Base-by-base conservation (phyloP, 2,797 vertebrate genomes). In the Helarctos malayanus region DNA sequence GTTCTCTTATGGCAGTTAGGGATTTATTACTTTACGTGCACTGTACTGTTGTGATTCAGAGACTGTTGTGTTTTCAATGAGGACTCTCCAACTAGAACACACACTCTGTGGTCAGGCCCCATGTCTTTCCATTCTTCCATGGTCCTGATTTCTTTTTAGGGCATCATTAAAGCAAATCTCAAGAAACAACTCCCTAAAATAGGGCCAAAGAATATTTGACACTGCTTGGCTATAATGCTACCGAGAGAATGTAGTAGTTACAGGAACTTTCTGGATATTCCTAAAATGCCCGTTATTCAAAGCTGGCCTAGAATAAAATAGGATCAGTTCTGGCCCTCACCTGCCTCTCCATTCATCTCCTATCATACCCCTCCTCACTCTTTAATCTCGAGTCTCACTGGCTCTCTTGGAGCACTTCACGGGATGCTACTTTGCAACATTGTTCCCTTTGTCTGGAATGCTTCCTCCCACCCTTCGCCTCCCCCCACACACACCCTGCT, bases 31-130 rank as follows among this genome's bases (percentile, higher is more conserved):
- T 94, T 94, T 91, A 41, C 73, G 19, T 75, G 14, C 27, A 35
- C 41, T 49, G 12, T 73, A 45, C 65, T 78, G 47, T 63, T 82
- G 63, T 89, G 79, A 91, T 75, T 95, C 61, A 97, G 84, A 92
- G 69, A 85, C 38, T 49, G 38, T 61, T 91, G 56, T 57, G 76
- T 88, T 92, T 78, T 65, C 75, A 65, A 59, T 23, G 47, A 47
- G 56, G 65, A 90, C 35, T 92, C 57, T 35, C 32, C 84, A 68
- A 32, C 89, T 80, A 96, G 38, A 90, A 86, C 18, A 78, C 25
- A 56, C 2, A 76, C 47, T 78, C 82, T 80, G 59, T 65, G 61
- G 78, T 89, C 47, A 85, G 10, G 32, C 29, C 18, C n/a, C 5
- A 7, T 47, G 47, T 80, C 35, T 94, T 79, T 94, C 91, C 29